Conservation (phyloP, 1,140 invertebrate genomes). For the Pseudomyrmex concolor region DNA sequence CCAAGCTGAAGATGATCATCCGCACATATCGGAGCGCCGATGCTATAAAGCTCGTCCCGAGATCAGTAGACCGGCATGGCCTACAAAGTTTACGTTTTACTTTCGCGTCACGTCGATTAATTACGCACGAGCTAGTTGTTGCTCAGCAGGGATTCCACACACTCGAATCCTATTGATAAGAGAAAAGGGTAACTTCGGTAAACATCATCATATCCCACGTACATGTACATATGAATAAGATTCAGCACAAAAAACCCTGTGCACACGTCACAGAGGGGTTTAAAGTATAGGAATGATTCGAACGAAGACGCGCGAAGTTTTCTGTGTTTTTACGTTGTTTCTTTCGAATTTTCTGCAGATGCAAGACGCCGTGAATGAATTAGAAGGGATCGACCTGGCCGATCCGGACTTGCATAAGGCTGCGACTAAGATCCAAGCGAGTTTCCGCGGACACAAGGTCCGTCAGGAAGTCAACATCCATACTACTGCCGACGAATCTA, state of each 20-base stretch:
- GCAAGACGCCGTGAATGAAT: constrained; percentile 87
- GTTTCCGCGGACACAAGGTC: constrained; percentile 95
- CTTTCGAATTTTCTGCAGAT: constrained; percentile 73
- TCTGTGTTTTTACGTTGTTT: not conserved
- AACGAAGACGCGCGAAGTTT: too few species aligned
- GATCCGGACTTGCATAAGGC: constrained; percentile 96
- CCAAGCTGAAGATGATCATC: constrained; percentile 53
- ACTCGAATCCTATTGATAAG: not conserved
- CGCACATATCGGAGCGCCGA: constrained; percentile 35
- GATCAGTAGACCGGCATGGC: constrained; percentile 45
- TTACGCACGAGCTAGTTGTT: constrained; percentile 41
- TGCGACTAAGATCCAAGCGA: constrained; percentile 96
- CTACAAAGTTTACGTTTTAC: constrained; percentile 51
- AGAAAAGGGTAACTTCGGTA: constrained; percentile 14
- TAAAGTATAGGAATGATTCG: not conserved
- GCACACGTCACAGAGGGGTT: not conserved
- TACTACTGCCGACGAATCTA: constrained; percentile 67
- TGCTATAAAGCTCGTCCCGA: constrained; percentile 24
- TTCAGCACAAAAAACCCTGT: not conserved
- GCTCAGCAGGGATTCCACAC: constrained; percentile 28
- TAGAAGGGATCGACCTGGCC: constrained; percentile 91
- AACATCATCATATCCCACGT: not conserved
- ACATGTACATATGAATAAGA: not conserved
- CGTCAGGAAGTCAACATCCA: constrained; percentile 88
- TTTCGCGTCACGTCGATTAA: constrained; percentile 48